These are phyloP conservation scores for Ectemnius lituratus DNA, from an alignment of 2,888 invertebrate species.

Conservation along the genomic window DNA sequence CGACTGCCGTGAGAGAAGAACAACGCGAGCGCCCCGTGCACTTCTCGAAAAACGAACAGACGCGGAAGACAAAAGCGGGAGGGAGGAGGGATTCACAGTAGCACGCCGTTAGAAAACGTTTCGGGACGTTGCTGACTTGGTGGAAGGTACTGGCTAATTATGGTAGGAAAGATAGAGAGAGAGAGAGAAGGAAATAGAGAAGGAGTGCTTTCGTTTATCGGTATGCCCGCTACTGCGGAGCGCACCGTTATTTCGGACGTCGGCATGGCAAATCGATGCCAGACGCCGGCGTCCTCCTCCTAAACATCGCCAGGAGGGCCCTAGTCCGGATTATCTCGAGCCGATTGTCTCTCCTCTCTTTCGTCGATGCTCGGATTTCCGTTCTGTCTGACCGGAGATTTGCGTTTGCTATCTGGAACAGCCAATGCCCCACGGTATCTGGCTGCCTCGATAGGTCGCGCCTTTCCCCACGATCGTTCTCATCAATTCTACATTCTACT, in stretches of 20 bases:
- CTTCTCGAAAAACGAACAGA: conserved; percentile 34
- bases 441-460: background rate
- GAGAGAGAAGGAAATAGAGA: background rate
- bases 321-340: conserved; percentile 45
- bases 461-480: too few species aligned
- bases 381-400: conserved; percentile 12
- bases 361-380: conserved; percentile 48
- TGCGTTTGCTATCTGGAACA: background rate
- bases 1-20: conserved; percentile 15
- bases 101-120: background rate
- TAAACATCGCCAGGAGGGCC: conserved; percentile 44
- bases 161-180: conserved; percentile 11
- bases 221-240: conserved; percentile 25
- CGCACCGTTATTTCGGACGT: conserved; percentile 44
- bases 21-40: conserved; percentile 34
- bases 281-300: conserved; percentile 46
- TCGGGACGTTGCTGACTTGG: conserved; percentile 23
- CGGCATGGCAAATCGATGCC: conserved; percentile 50
- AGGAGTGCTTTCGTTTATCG: conserved; percentile 40
- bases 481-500: too few species aligned
- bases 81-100: background rate
- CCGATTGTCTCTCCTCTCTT: conserved; percentile 46
- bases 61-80: conserved; percentile 25
- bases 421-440: too few species aligned
- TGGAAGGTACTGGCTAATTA: conserved; percentile 44